These are phyloP conservation scores for Hydra vulgaris DNA, from an alignment of 30 jellyfish, hydroid and myxozoan species.

Conservation along the genomic window DNA sequence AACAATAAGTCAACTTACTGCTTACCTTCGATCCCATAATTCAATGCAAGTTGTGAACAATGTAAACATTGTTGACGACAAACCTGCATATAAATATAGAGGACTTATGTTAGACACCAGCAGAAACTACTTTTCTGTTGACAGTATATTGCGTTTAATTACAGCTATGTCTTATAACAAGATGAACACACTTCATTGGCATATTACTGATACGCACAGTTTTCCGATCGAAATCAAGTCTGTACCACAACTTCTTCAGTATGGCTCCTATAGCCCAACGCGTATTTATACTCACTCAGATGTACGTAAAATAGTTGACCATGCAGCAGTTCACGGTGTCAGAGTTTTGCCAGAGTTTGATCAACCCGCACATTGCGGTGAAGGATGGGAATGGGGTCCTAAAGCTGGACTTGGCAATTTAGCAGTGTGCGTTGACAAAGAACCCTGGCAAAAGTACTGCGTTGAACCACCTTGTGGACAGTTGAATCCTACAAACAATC, in stretches of 20 bases:
- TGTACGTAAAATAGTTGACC: conserved; percentile 45
- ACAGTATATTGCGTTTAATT: conserved; percentile 39
- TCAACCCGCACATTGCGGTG: conserved; percentile 84
- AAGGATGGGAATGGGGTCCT: conserved; percentile 87
- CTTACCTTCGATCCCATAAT: conserved; percentile 41
- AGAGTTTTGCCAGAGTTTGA: conserved; percentile 89
- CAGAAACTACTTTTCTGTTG: conserved; percentile 62
- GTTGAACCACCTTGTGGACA: conserved; percentile 95
- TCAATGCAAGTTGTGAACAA: conserved; percentile 52
- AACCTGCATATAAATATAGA: conserved; percentile 65
- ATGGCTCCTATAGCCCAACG: conserved; percentile 61
- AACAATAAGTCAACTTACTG: conserved; percentile 64
- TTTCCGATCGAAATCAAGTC: conserved; percentile 62
- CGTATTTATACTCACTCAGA: conserved; percentile 64
- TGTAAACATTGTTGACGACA: conserved; percentile 42
- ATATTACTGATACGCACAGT: conserved; percentile 82
- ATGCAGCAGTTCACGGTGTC: conserved; percentile 67
- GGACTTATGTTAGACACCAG: conserved; percentile 81
- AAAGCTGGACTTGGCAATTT: conserved; percentile 50
- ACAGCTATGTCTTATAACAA: conserved; percentile 79
- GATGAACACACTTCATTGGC: conserved; percentile 86
- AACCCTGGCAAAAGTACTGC: conserved; percentile 80
- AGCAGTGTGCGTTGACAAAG: conserved; percentile 68
- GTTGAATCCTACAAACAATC: conserved; percentile 57
- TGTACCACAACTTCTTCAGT: conserved; percentile 59